Conservation (phyloP, 1,140 invertebrate genomes). For the Pectinophora gossypiella region DNA sequence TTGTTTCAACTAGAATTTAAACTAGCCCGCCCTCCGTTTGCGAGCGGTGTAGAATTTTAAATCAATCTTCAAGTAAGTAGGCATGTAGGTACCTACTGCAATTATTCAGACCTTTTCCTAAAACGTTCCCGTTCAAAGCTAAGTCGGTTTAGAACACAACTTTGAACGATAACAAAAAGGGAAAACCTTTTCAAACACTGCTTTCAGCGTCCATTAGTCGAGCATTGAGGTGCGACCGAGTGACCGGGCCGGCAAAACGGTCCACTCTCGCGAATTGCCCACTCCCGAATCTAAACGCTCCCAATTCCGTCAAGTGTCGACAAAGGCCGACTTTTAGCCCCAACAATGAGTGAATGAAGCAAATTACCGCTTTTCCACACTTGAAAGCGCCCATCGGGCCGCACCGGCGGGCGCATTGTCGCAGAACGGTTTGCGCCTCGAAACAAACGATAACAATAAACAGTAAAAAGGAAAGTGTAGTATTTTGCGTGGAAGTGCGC, state of each 20-base stretch:
- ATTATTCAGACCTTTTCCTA: no score
- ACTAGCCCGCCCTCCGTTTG: no score
- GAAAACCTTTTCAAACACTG: slow-evolving; percentile 23
- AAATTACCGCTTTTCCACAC: slow-evolving; percentile 69
- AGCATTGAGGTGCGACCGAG: slow-evolving; percentile 29
- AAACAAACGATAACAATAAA: slow-evolving; percentile 71
- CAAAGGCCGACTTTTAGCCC: slow-evolving; percentile 65
- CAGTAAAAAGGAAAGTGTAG: slow-evolving; percentile 71
- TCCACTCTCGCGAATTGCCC: slow-evolving; percentile 59
- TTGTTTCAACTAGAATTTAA: background rate
- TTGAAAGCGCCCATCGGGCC: slow-evolving; percentile 61
- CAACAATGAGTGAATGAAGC: slow-evolving; percentile 67
- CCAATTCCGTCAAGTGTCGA: slow-evolving; percentile 65
- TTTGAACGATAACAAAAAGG: slow-evolving; percentile 6
- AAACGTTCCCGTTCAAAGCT: background rate
- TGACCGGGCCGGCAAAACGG: slow-evolving; percentile 41
- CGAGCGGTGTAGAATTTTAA: background rate
- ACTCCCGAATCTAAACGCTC: slow-evolving; percentile 64
- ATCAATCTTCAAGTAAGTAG: no score
- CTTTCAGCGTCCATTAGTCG: slow-evolving; percentile 43
- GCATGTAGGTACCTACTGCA: no score
- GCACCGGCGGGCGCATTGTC: slow-evolving; percentile 56
- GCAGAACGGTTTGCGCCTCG: slow-evolving; percentile 60
- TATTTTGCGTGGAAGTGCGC: slow-evolving; percentile 58
- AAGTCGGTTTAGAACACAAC: background rate